A percentile compares a stretch with the other conserved stretches of the same genome.
phyloP scores from a whole-genome alignment of 2,113 vertebrate species.

The Tenrec ecaudatus region DNA sequence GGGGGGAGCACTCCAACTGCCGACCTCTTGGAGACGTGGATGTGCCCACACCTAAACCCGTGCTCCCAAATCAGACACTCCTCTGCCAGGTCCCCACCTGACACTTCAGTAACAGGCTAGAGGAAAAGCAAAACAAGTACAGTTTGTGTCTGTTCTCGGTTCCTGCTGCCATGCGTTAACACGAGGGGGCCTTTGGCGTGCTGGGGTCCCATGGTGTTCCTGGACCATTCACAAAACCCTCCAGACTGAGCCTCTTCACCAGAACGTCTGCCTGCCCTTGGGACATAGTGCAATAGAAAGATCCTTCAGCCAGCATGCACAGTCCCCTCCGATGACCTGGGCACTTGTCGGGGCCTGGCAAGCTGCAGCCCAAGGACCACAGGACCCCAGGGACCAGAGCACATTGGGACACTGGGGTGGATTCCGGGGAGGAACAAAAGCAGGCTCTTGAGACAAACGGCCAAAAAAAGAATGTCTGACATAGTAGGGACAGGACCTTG shows the following conservation, averaged over 20 bases:
- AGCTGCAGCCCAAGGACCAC: not conserved
- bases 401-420: not conserved
- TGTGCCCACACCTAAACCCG: not conserved
- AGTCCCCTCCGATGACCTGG: conserved; percentile 1
- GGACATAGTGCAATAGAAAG: not conserved
- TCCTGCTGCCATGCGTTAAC: not conserved
- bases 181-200: not conserved
- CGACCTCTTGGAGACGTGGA: not conserved
- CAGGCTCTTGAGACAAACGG: conserved; percentile 7
- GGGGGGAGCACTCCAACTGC: not conserved
- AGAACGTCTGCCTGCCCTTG: not conserved
- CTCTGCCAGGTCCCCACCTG: too few species aligned
- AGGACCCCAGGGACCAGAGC: not conserved
- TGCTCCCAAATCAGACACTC: too few species aligned
- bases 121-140: too few species aligned
- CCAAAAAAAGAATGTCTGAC: not conserved
- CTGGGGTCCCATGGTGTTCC: not conserved
- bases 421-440: not conserved
- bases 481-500: conserved; percentile 46
- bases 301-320: not conserved
- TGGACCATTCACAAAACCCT: not conserved
- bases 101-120: not conserved
- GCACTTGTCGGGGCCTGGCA: conserved; percentile 9
- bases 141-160: not conserved
- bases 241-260: not conserved